Evolutionary conservation across 2,888 invertebrate species (phyloP).

Genomic region (Eupithecia tripunctaria): DNA sequence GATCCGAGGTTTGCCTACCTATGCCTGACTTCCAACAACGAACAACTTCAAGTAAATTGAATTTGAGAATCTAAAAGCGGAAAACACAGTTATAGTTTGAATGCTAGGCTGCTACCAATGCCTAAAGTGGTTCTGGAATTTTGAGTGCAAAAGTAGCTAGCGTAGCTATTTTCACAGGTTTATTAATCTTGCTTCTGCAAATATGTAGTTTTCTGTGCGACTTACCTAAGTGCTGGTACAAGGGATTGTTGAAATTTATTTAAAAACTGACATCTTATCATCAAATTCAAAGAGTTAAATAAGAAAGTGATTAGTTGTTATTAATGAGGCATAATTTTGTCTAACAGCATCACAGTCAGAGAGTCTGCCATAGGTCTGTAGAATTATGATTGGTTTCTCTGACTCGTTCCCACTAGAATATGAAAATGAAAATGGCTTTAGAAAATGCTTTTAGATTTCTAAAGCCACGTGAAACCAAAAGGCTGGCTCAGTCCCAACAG

Average conservation of each 20-base stretch:
- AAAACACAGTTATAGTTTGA: slow-evolving; percentile 22
- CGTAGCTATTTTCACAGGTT: background rate
- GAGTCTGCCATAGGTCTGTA: background rate
- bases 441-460: background rate
- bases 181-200: background rate
- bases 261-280: background rate
- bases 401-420: background rate
- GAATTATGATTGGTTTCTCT: background rate
- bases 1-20: background rate
- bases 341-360: background rate
- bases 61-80: slow-evolving; percentile 11
- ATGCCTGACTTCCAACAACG: slow-evolving; percentile 11
- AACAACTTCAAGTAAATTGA: slow-evolving; percentile 19
- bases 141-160: slow-evolving; percentile 8
- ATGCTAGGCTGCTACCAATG: slow-evolving; percentile 6
- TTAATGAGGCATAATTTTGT: background rate
- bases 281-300: background rate
- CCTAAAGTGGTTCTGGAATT: slow-evolving; percentile 11
- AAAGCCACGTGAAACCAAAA: slow-evolving; percentile 6
- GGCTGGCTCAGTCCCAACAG: slow-evolving; percentile 16
- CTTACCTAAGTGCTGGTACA: too few relatives aligned
- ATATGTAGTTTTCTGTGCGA: background rate
- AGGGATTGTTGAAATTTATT: background rate
- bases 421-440: background rate
- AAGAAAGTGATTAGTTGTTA: background rate